phyloP scores from a whole-genome alignment of 2,888 invertebrate genomes.

The Melieria crassipennis region DNA sequence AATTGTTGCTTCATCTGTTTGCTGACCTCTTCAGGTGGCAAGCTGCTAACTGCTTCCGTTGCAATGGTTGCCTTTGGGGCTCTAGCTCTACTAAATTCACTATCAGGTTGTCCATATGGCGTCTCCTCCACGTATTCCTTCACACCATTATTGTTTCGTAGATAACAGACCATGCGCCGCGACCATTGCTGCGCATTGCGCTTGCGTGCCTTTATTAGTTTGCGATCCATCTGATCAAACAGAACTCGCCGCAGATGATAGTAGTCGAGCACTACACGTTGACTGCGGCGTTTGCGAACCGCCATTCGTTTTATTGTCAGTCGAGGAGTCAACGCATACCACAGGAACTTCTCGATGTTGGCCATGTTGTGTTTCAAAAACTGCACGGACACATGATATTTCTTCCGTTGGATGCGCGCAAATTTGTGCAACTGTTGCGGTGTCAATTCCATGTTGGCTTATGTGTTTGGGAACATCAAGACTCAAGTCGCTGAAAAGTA shows the following conservation, averaged over 20 bases:
- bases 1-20: constrained; percentile 61
- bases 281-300: constrained; percentile 46
- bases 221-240: constrained; percentile 55
- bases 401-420: constrained; percentile 47
- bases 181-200: constrained; percentile 58
- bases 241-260: constrained; percentile 50
- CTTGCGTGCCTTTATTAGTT: constrained; percentile 49
- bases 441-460: constrained; percentile 44
- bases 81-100: constrained; percentile 10
- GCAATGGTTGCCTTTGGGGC: constrained; percentile 21
- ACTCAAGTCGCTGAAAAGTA: not conserved
- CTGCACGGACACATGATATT: constrained; percentile 54
- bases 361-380: constrained; percentile 54
- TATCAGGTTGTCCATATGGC: constrained; percentile 1
- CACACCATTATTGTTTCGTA: constrained; percentile 47
- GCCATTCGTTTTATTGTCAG: constrained; percentile 54
- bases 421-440: constrained; percentile 49
- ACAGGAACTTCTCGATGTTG: constrained; percentile 54
- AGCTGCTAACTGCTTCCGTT: not conserved
- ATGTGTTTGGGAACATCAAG: not conserved
- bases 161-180: constrained; percentile 47
- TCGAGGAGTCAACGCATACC: constrained; percentile 54
- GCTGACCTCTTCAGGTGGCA: constrained; percentile 53
- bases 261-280: constrained; percentile 49
- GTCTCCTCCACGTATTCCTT: constrained; percentile 50